Conservation (phyloP, 2,888 invertebrate species). For the Lepetodrilus schrolli region DNA sequence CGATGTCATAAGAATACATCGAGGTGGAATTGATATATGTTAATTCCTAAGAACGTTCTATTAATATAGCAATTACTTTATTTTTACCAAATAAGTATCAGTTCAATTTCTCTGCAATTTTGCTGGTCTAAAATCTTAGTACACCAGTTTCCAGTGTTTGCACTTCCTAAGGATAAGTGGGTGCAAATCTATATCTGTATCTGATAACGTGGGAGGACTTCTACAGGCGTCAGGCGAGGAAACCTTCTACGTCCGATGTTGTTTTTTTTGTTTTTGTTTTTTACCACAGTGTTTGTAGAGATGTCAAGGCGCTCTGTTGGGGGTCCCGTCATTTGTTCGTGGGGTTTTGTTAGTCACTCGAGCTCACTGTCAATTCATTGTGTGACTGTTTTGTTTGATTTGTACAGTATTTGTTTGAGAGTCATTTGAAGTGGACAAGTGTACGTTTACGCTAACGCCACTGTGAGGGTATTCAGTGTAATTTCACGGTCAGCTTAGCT, state of each 20-base stretch:
- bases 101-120: too few relatives aligned
- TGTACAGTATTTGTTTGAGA: not conserved
- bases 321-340: not conserved
- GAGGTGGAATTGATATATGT: too few relatives aligned
- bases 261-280: too few relatives aligned
- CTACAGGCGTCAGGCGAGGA: not conserved
- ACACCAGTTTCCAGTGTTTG: too few relatives aligned
- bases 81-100: too few relatives aligned
- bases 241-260: not conserved
- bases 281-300: not conserved
- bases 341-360: not conserved
- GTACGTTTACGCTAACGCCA: not conserved
- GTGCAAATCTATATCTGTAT: too few relatives aligned
- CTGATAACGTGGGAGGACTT: too few relatives aligned
- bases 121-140: too few relatives aligned
- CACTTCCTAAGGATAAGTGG: too few relatives aligned
- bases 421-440: not conserved
- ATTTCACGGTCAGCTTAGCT: not conserved
- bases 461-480: not conserved
- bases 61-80: too few relatives aligned
- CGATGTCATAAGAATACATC: too few relatives aligned
- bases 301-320: conserved; percentile 16
- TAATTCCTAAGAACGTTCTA: too few relatives aligned
- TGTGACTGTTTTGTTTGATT: not conserved
- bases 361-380: not conserved